These are phyloP conservation scores for Lamellibrachia satsuma DNA, from an alignment of 2,888 invertebrate genomes.

Conservation along the genomic window DNA sequence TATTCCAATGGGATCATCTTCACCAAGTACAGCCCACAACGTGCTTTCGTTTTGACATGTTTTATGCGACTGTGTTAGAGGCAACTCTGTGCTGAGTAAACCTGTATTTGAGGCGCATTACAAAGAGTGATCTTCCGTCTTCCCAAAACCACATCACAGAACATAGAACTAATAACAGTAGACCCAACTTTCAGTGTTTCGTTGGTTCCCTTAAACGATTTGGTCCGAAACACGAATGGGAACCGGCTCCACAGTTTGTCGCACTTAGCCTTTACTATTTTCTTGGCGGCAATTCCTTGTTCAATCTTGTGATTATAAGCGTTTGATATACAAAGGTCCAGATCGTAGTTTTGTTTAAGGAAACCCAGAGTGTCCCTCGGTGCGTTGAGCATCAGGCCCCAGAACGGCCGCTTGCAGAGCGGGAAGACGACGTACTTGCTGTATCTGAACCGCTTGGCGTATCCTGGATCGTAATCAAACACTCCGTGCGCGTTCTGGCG, in stretches of 20 bases:
- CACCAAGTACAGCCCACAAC: no score
- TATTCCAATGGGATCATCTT: no score
- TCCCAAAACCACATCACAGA: no score
- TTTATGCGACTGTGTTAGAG: no score
- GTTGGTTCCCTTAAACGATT: not conserved
- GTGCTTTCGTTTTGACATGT: no score
- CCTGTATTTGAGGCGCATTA: no score
- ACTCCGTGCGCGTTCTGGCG: not conserved
- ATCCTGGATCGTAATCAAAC: not conserved
- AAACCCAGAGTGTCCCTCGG: not conserved
- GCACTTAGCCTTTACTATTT: not conserved
- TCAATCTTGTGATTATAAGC: slow-evolving; percentile 6
- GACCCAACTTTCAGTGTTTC: not conserved
- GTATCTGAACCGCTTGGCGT: not conserved
- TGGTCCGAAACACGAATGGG: not conserved
- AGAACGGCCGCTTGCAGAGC: slow-evolving; percentile 17
- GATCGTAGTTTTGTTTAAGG: not conserved
- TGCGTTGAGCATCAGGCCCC: not conserved
- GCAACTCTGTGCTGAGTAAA: no score
- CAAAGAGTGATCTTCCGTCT: no score
- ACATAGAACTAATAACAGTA: not conserved
- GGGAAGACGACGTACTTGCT: not conserved
- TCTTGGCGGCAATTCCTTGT: not conserved
- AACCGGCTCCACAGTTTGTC: not conserved
- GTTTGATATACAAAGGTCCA: not conserved